Conservation (phyloP, 2,113 vertebrate genomes). For the Cebus imitator region DNA sequence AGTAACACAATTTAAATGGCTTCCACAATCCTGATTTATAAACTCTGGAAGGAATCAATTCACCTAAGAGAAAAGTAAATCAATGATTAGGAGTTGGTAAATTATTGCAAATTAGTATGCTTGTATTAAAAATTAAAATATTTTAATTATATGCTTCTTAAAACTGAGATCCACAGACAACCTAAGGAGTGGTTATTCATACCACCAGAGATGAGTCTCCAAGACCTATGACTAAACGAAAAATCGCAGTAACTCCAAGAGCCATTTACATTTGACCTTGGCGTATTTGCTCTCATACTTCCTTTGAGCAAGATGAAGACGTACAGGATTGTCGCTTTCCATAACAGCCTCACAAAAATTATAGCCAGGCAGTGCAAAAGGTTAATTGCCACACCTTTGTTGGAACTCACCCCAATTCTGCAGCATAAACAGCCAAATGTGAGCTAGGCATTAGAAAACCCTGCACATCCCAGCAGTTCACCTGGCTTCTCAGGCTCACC, state of each 20-base stretch:
- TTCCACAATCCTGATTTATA: conserved; percentile 13
- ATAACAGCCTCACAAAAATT: conserved; percentile 57
- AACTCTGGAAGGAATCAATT: conserved; percentile 2
- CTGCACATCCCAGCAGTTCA: neutral
- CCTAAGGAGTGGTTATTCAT: neutral
- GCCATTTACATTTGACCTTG: conserved; percentile 43
- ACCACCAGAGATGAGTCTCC: neutral
- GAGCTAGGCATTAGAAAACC: neutral
- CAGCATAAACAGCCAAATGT: neutral
- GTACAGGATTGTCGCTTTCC: conserved; percentile 2
- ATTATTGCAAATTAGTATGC: neutral
- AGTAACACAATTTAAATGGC: neutral
- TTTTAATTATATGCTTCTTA: neutral
- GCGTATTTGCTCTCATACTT: conserved; percentile 13
- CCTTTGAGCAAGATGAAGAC: conserved; percentile 40
- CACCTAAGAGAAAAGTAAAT: neutral
- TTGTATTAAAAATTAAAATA: neutral
- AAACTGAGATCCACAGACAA: neutral
- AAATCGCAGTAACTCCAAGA: neutral
- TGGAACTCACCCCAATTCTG: conserved; percentile 30
- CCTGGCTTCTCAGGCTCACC: neutral
- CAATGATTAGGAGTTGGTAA: neutral
- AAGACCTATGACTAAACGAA: neutral
- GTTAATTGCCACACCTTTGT: conserved; percentile 45
- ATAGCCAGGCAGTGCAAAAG: neutral